A percentile compares a stretch with the other conserved stretches of the same genome.
These are phyloP conservation scores for Helostoma temminkii DNA, from an alignment of 2,797 vertebrate species.

Conservation along the genomic window DNA sequence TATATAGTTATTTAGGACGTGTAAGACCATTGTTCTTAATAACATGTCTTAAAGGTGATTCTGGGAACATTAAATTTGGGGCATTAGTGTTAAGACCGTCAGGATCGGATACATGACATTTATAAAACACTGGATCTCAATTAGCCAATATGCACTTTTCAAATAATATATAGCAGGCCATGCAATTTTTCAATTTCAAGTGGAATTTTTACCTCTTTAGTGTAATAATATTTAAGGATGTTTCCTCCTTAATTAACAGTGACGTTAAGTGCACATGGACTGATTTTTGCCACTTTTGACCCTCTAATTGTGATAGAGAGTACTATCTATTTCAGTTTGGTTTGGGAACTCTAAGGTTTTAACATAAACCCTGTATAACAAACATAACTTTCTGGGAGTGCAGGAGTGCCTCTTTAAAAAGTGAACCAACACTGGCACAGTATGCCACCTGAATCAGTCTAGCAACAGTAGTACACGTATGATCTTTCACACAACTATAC, in stretches of 20 bases:
- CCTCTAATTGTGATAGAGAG: not conserved
- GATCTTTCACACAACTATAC: not conserved
- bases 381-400: not conserved
- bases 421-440: no score
- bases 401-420: no score
- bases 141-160: no score
- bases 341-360: not conserved
- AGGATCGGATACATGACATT: not conserved
- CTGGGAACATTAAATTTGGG: not conserved
- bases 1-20: not conserved
- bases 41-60: not conserved
- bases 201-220: not conserved
- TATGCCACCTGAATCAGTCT: not conserved
- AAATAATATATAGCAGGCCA: no score
- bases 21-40: not conserved
- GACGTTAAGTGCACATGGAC: not conserved
- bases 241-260: not conserved
- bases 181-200: not conserved
- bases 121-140: not conserved
- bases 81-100: not conserved
- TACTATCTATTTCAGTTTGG: not conserved
- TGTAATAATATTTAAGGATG: not conserved
- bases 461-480: not conserved
- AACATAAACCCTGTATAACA: no score
- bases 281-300: not conserved